Evolutionary conservation across 2,113 vertebrate species (phyloP).

Genomic region (Tychaedon coryphoeus): DNA sequence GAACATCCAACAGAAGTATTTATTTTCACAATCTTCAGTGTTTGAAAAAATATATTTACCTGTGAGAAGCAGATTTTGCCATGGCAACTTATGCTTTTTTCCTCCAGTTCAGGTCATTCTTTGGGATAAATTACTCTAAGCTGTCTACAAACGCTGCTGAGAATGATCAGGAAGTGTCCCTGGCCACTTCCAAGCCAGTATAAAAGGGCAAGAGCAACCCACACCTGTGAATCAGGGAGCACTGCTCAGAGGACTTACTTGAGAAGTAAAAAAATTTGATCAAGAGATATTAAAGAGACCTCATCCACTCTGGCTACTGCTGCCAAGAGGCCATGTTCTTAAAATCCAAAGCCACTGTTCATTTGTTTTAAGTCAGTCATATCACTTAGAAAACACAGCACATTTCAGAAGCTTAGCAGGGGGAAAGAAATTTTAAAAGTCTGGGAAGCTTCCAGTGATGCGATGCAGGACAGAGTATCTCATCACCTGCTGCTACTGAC

Average conservation of each 20-base stretch:
- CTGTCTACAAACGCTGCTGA: not conserved
- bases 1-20: not conserved
- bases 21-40: not conserved
- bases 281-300: not conserved
- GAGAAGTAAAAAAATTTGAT: not conserved
- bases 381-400: not conserved
- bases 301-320: not conserved
- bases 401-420: not conserved
- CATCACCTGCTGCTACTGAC: not conserved
- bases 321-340: not conserved
- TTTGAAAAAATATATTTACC: not conserved
- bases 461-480: not conserved
- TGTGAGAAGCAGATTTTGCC: not conserved
- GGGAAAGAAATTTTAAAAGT: not conserved
- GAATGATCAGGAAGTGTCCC: not conserved
- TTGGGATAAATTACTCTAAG: not conserved
- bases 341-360: not conserved
- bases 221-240: fast-evolving
- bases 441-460: not conserved
- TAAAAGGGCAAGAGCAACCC: not conserved
- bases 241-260: not conserved
- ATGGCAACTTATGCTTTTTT: not conserved
- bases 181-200: not conserved
- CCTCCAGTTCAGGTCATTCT: not conserved
- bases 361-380: not conserved